These are phyloP conservation scores for Gila orcuttii DNA, from an alignment of 2,113 vertebrate genomes.

Conservation along the genomic window DNA sequence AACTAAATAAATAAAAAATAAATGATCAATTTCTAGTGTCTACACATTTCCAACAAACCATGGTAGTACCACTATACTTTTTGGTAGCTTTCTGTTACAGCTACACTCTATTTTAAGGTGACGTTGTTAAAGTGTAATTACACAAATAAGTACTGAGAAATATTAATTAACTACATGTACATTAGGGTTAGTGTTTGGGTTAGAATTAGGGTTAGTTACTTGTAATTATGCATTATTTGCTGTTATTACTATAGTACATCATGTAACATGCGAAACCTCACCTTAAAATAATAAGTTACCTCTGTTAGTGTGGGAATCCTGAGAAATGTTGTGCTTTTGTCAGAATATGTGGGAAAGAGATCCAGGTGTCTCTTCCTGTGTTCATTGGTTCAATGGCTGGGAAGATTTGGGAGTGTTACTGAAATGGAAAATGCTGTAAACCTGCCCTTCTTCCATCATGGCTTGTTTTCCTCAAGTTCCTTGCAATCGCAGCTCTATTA, in stretches of 20 bases:
- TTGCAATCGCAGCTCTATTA: slow-evolving; percentile 44
- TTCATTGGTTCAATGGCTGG: background rate
- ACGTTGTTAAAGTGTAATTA: too few species aligned
- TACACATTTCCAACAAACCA: background rate
- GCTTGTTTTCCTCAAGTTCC: slow-evolving; percentile 52
- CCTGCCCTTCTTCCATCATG: slow-evolving; percentile 31
- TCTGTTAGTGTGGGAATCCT: background rate
- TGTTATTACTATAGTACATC: too few species aligned
- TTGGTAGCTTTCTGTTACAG: background rate
- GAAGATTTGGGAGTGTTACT: slow-evolving; percentile 30
- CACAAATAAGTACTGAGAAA: too few species aligned
- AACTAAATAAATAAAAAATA: background rate
- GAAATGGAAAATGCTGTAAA: slow-evolving; percentile 51
- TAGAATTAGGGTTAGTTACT: too few species aligned
- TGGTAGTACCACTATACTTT: background rate
- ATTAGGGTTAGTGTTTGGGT: too few species aligned
- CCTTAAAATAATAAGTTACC: too few species aligned
- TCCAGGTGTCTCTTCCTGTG: slow-evolving; percentile 8
- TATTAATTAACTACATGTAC: too few species aligned
- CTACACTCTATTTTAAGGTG: too few species aligned
- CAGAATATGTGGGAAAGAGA: background rate
- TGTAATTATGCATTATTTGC: too few species aligned
- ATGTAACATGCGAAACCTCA: too few species aligned
- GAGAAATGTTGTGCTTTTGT: background rate
- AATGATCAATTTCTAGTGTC: background rate